Conservation (phyloP, 2,797 vertebrate genomes). For the Acropternis orthonyx region DNA sequence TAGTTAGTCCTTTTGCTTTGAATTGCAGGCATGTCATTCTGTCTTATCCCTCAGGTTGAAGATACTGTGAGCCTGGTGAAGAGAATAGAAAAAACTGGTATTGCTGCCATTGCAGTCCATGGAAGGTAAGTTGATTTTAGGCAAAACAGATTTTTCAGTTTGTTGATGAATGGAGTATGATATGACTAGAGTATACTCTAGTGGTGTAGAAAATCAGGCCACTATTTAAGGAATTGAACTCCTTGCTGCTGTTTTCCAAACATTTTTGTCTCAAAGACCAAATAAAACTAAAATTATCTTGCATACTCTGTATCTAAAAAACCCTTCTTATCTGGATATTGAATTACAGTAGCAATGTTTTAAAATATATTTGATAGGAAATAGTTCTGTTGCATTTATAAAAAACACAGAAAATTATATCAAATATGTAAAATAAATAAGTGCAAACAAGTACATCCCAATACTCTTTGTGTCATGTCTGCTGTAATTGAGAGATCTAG, state of each 20-base stretch:
- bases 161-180: background rate
- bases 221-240: background rate
- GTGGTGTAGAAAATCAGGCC: background rate
- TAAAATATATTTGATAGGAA: background rate
- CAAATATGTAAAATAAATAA: background rate
- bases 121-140: slow-evolving; percentile 83
- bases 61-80: slow-evolving; percentile 87
- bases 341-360: background rate
- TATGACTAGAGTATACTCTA: background rate
- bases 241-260: background rate
- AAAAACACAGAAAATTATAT: background rate
- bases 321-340: background rate
- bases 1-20: background rate
- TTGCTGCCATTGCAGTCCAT: slow-evolving; percentile 91
- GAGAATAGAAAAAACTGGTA: slow-evolving; percentile 89
- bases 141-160: background rate
- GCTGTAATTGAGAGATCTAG: background rate
- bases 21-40: background rate
- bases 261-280: background rate
- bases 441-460: background rate
- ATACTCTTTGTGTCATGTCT: background rate
- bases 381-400: background rate
- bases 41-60: slow-evolving; percentile 79
- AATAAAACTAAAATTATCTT: background rate
- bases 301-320: background rate